Base-by-base conservation (phyloP, 2,888 invertebrate species). In the Caenorhabditis angaria region DNA sequence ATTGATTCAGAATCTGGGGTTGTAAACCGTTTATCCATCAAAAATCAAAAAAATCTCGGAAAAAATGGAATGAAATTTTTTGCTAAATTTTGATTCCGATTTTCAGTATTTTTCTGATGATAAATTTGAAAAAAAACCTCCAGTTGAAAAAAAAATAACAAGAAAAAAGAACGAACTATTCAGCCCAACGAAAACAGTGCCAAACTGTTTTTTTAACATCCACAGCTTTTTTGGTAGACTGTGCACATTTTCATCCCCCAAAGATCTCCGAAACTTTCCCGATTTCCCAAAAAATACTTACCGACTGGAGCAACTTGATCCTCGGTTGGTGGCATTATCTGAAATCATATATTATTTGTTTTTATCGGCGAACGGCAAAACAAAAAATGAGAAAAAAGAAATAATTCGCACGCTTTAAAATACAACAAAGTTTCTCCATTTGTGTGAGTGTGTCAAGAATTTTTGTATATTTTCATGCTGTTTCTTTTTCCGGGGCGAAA, bases 251-350 rank as follows among this genome's bases (percentile, higher is more conserved):
- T 32, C 32, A 32, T 18, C 18, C 14, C 14, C 41, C 41, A 41
- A 41, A 41, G 10, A 41, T 41, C 8, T 35, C 8, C 35, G 35
- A 35, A 10, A 35, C 6, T 35, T 35, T 35, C 14, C 6, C 35
- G 5, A 53, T 25, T 48, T 18, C 1, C 25, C 24, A 27, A 18
- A 8, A 48, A 24, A 53, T 18, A 25, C 18, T 35, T 63, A 66
- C 63, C 55, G 64, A 63, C 65, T 28, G 63, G 66, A 47, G 41
- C 71, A 27, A 71, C 71, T 67, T 71, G 71, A 57, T 71, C 71
- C 71, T 71, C 66, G 53, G 71, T 71, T 71, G 71, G 71, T 56
- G 71, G 71, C 71, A 71, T 71, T 20, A 35, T 59, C 28, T 27
- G 28, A 25, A 54, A 54, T 35, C 4, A 51, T 51, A 10, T 2